Conservation (phyloP, 2,888 invertebrate species). For the Agriopis marginaria region DNA sequence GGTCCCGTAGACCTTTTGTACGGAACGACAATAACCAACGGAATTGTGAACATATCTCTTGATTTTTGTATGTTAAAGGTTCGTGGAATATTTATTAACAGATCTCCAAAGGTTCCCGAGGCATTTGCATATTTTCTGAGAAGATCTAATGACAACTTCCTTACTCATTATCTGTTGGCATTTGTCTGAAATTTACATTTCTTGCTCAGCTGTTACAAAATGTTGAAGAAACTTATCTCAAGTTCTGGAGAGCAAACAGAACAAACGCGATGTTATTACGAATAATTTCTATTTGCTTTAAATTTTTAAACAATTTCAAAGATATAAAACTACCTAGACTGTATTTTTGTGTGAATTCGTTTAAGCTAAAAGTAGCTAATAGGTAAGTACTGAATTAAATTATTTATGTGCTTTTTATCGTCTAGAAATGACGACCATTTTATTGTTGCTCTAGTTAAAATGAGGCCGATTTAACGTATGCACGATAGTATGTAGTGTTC, state of each 20-base stretch:
- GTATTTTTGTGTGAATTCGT: neutral
- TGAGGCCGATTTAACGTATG: too few species aligned
- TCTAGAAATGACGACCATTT: too few species aligned
- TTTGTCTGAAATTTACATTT: conserved; percentile 23
- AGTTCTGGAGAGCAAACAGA: conserved; percentile 13
- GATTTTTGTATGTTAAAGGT: neutral
- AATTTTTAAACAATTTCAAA: neutral
- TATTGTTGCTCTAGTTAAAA: too few species aligned
- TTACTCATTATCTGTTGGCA: conserved; percentile 17
- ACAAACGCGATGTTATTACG: neutral
- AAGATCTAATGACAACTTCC: conserved; percentile 25
- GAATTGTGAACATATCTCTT: neutral
- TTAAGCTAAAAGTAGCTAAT: neutral
- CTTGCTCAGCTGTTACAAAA: conserved; percentile 14
- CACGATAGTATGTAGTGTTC: too few species aligned
- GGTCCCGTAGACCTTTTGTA: too few species aligned
- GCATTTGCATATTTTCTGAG: conserved; percentile 34
- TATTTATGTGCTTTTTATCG: too few species aligned
- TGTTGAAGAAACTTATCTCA: conserved; percentile 12
- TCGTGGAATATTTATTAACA: neutral
- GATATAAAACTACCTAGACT: too few species aligned
- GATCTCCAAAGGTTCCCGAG: neutral
- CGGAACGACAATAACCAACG: too few species aligned
- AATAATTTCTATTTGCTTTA: conserved; percentile 4
- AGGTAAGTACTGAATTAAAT: neutral